phyloP scores from a whole-genome alignment of 2,797 vertebrate genomes.

The Dendrocincla tyrannina region DNA sequence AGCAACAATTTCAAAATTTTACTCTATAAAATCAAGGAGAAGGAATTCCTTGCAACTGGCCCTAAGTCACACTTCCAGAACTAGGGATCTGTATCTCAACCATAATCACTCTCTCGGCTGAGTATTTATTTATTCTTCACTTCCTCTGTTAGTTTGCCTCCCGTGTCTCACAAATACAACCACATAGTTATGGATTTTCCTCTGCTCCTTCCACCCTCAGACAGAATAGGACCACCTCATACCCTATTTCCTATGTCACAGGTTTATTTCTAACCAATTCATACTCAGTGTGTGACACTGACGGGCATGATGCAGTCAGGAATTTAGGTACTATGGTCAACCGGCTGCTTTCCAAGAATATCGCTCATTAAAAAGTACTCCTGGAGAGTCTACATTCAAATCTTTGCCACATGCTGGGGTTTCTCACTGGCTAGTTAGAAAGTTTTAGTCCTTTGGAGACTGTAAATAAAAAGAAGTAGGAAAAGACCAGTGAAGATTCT shows the following conservation, averaged over 20 bases:
- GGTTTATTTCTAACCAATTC: background rate
- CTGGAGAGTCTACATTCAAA: background rate
- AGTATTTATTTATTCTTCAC: constrained; percentile 34
- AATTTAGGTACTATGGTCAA: background rate
- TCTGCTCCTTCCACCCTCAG: background rate
- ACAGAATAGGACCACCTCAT: background rate
- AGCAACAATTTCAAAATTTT: constrained; percentile 13
- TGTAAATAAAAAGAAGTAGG: background rate
- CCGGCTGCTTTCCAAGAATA: background rate
- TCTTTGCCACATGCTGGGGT: background rate
- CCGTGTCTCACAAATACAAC: constrained; percentile 11
- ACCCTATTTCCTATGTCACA: background rate
- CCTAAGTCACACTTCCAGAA: background rate
- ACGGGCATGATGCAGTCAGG: background rate
- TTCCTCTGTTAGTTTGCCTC: constrained; percentile 1
- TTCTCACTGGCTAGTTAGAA: background rate
- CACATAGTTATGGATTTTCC: background rate
- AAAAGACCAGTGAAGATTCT: background rate
- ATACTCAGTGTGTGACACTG: background rate
- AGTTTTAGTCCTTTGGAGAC: background rate
- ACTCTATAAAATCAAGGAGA: background rate
- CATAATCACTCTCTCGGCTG: background rate
- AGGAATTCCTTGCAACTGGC: constrained; percentile 5
- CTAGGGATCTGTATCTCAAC: background rate
- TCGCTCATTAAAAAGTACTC: background rate